Evolutionary conservation across 2,113 vertebrate genomes (phyloP).

Genomic region (Murina feae): DNA sequence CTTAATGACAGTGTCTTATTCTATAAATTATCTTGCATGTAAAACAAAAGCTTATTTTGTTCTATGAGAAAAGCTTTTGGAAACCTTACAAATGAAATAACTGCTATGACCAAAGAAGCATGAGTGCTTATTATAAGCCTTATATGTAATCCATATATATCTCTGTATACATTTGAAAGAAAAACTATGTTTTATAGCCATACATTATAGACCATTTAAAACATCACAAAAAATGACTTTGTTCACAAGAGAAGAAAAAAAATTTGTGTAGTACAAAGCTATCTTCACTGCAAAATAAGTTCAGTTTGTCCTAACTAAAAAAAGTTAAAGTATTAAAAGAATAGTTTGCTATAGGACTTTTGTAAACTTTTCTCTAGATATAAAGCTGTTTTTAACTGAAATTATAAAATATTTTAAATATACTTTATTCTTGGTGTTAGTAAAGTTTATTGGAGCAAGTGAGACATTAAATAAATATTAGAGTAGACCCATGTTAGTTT

Average conservation of each 20-base stretch:
- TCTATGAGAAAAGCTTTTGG: background rate
- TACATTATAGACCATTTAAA: background rate
- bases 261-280: background rate
- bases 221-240: background rate
- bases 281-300: background rate
- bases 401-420: background rate
- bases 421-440: background rate
- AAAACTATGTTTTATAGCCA: background rate
- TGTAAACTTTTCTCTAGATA: background rate
- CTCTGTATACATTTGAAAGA: background rate
- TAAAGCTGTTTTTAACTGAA: background rate
- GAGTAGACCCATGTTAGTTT: background rate
- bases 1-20: background rate
- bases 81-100: background rate
- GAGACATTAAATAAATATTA: background rate
- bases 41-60: background rate
- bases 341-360: background rate
- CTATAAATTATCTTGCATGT: background rate
- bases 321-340: conserved; percentile 5
- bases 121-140: background rate
- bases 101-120: background rate
- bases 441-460: background rate
- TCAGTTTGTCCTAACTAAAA: background rate
- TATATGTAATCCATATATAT: background rate
- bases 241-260: background rate